Evolutionary conservation across 2,888 invertebrate genomes (phyloP).

Genomic region (Ditula angustiorana): DNA sequence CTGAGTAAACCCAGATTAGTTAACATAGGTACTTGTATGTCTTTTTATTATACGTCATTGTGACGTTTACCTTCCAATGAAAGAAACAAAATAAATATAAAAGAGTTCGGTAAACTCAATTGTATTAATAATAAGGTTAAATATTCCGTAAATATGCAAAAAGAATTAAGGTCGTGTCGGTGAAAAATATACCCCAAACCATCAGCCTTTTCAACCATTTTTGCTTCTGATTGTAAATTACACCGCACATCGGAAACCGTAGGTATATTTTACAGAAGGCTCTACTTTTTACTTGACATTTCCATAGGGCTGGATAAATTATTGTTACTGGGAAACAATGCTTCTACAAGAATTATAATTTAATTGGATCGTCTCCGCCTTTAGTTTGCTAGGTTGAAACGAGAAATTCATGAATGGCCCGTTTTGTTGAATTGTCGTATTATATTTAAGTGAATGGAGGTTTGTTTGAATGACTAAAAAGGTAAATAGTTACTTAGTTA

Average conservation of each 20-base stretch:
- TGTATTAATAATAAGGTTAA: too few species aligned
- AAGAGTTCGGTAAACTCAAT: too few species aligned
- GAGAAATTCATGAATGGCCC: conserved; percentile 2
- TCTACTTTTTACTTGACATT: background rate
- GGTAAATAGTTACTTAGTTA: background rate
- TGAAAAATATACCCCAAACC: background rate
- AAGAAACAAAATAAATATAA: too few species aligned
- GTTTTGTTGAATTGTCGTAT: background rate
- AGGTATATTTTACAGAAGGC: background rate
- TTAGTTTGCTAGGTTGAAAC: background rate
- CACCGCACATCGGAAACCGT: background rate
- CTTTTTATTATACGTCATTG: too few species aligned
- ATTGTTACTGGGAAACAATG: conserved; percentile 2
- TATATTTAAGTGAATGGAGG: background rate
- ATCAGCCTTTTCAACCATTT: background rate
- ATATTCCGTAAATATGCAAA: background rate
- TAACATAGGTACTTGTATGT: too few species aligned
- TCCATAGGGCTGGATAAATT: background rate
- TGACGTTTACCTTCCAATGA: too few species aligned
- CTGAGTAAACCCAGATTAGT: too few species aligned
- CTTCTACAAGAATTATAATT: conserved; percentile 5
- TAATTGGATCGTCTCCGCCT: conserved; percentile 5
- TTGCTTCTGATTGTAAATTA: background rate
- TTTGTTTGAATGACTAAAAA: conserved; percentile 4
- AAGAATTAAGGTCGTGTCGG: background rate